Evolutionary conservation across 2,888 invertebrate species (phyloP).

Genomic region (Cartodere bifasciata): DNA sequence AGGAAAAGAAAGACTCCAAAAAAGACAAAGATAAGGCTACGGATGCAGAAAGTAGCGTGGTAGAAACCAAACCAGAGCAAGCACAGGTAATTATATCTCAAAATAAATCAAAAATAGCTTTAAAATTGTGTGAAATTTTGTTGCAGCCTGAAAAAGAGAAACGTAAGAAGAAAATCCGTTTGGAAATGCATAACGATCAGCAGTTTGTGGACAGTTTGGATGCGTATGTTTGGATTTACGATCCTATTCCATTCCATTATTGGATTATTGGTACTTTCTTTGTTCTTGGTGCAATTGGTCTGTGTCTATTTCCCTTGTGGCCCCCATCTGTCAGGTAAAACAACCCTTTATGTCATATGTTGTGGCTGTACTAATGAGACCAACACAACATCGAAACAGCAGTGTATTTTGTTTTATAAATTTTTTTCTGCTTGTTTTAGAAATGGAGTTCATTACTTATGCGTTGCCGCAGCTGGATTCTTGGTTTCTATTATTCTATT

Average conservation of each 20-base stretch:
- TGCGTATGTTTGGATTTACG: constrained; percentile 97
- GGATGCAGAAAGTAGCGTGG: constrained; percentile 41
- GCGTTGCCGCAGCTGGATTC: constrained; percentile 89
- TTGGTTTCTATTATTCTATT: constrained; percentile 85
- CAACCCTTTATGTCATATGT: not conserved
- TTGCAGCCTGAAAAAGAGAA: constrained; percentile 43
- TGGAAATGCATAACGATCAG: constrained; percentile 97
- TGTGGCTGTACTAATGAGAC: no score
- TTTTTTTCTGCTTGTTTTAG: constrained; percentile 38
- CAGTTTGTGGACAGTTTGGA: constrained; percentile 86
- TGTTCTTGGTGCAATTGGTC: constrained; percentile 84
- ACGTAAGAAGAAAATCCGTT: constrained; percentile 79
- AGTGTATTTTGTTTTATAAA: no score
- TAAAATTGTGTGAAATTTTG: constrained; percentile 11
- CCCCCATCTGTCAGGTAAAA: constrained; percentile 76
- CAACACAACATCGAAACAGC: no score
- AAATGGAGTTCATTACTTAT: constrained; percentile 92
- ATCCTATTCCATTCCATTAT: constrained; percentile 88
- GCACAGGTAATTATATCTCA: constrained; percentile 13
- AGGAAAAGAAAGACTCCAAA: constrained; percentile 40
- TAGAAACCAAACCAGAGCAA: constrained; percentile 38
- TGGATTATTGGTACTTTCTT: constrained; percentile 85
- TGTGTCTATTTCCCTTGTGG: constrained; percentile 99
- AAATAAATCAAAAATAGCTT: constrained; percentile 1
- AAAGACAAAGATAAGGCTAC: constrained; percentile 36